Conservation (phyloP, 1,140 invertebrate species). For the Physella acuta region DNA sequence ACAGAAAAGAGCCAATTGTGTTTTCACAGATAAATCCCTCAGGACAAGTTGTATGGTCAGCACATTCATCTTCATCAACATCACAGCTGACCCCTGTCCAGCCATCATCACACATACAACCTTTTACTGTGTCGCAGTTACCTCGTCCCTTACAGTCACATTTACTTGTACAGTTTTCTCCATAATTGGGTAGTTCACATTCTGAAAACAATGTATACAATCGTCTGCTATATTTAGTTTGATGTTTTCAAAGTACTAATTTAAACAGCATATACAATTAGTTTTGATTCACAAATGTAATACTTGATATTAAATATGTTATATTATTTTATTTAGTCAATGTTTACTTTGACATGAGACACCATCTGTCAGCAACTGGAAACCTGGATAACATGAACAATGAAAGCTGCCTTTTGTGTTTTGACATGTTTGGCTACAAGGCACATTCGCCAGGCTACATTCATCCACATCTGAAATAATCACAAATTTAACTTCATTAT, state of each 20-base stretch:
- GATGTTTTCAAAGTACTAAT: neutral
- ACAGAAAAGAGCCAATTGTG: neutral
- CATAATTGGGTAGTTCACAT: neutral
- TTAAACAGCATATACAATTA: neutral
- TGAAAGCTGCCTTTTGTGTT: slow-evolving; percentile 9
- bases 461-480: slow-evolving; percentile 15
- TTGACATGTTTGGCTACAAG: slow-evolving; percentile 14
- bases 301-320: neutral
- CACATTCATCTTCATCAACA: neutral
- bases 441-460: neutral
- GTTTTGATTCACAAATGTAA: neutral
- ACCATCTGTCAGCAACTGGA: slow-evolving; percentile 2
- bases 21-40: neutral
- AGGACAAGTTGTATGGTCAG: neutral
- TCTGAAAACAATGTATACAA: neutral
- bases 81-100: neutral
- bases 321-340: too few species aligned
- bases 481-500: too few species aligned
- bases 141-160: neutral
- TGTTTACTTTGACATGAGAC: neutral
- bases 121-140: neutral
- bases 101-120: neutral
- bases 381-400: slow-evolving; percentile 20
- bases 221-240: neutral
- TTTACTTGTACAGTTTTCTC: neutral